Conservation (phyloP, 92 coral and sea anemone genomes). For the Siderastrea siderea region DNA sequence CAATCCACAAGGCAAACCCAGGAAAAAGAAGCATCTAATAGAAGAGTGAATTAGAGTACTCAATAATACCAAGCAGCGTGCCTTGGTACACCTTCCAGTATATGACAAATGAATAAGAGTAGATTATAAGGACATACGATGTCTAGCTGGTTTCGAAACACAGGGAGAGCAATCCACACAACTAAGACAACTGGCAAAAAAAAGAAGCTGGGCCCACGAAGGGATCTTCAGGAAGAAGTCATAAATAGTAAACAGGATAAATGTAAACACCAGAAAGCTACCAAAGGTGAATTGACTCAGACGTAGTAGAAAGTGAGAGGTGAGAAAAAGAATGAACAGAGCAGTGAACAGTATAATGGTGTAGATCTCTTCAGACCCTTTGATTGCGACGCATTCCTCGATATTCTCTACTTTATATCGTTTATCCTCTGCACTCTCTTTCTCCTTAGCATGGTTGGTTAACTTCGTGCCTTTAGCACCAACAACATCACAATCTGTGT, state of each 20-base stretch:
- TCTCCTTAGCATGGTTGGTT: too few relatives aligned
- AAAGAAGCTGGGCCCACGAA: slow-evolving; percentile 31
- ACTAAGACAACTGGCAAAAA: slow-evolving; percentile 24
- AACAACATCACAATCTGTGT: slow-evolving; percentile 29
- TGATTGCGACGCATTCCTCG: too few relatives aligned
- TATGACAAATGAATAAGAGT: slow-evolving; percentile 74
- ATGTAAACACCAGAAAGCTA: slow-evolving; percentile 27
- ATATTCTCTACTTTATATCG: too few relatives aligned
- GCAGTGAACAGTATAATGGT: slow-evolving; percentile 15
- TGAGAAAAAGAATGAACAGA: slow-evolving; percentile 29
- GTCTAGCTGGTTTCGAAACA: slow-evolving; percentile 78
- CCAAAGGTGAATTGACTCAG: neutral
- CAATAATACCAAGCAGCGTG: slow-evolving; percentile 28
- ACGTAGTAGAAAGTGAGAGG: slow-evolving; percentile 20
- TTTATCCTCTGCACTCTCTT: too few relatives aligned
- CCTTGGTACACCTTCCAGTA: slow-evolving; percentile 83
- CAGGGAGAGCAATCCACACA: slow-evolving; percentile 78
- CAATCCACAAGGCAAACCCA: slow-evolving; percentile 73
- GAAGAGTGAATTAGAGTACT: slow-evolving; percentile 28
- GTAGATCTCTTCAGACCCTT: neutral
- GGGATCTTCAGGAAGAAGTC: slow-evolving; percentile 29
- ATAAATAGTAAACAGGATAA: slow-evolving; percentile 38
- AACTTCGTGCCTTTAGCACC: neutral
- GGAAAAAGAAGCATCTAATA: slow-evolving; percentile 48
- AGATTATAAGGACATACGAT: slow-evolving; percentile 64